Conservation (phyloP, 2,113 vertebrate genomes). For the Antechinus flavipes region DNA sequence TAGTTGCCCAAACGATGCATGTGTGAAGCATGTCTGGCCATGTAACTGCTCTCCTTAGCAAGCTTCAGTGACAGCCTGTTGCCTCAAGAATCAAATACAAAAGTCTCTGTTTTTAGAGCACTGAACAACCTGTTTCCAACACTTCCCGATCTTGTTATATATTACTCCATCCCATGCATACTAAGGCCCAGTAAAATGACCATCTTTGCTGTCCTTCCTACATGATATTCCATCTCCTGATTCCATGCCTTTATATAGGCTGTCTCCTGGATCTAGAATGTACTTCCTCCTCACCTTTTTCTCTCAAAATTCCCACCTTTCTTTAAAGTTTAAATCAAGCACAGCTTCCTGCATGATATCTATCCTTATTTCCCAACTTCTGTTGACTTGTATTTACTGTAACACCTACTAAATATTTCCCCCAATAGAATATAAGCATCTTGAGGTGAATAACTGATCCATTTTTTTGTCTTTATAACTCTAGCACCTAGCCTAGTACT, state of each 20-base stretch:
- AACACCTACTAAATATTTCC: not conserved
- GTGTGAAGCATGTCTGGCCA: not conserved
- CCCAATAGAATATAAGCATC: not conserved
- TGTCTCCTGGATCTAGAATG: not conserved
- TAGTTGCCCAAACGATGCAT: not conserved
- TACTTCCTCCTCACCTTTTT: not conserved
- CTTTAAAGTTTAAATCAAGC: not conserved
- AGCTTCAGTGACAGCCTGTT: not conserved
- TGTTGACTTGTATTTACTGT: not conserved
- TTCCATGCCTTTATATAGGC: not conserved
- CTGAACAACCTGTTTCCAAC: not conserved
- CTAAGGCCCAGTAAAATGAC: not conserved
- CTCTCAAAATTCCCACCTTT: not conserved
- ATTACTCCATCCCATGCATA: not conserved
- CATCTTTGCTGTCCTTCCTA: not conserved
- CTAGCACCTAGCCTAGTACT: not conserved
- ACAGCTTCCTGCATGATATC: not conserved
- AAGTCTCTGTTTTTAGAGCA: not conserved
- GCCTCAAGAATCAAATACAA: not conserved
- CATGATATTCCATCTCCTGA: not conserved
- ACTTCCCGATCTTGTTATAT: not conserved
- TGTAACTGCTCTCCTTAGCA: not conserved
- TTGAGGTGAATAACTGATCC: not conserved
- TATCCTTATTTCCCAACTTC: not conserved
- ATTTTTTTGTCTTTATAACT: not conserved